Conservation (phyloP, 2,113 vertebrate species). For the Camelus bactrianus region DNA sequence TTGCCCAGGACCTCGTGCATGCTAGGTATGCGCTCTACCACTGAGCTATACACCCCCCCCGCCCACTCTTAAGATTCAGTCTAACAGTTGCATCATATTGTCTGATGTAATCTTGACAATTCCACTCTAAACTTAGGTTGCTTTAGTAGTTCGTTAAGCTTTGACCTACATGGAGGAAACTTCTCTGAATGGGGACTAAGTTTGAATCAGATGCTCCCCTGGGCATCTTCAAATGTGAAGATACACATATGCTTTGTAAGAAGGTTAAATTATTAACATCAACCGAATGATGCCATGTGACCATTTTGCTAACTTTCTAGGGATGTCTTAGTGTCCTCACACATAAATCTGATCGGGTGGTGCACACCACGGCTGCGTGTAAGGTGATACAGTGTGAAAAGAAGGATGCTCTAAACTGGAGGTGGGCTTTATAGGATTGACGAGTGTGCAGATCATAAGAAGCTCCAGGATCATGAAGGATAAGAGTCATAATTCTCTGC, state of each 20-base stretch:
- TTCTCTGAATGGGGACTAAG: conserved; percentile 58
- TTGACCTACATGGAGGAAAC: not conserved
- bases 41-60: too few relatives aligned
- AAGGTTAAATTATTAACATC: conserved; percentile 23
- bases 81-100: not conserved
- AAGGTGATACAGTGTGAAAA: not conserved
- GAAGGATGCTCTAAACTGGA: not conserved
- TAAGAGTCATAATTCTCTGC: not conserved
- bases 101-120: not conserved
- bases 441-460: conserved; percentile 25
- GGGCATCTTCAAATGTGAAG: conserved; percentile 40
- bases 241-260: conserved; percentile 6
- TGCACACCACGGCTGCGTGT: not conserved
- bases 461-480: conserved; percentile 76
- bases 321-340: conserved; percentile 61
- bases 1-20: too few relatives aligned
- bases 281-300: conserved; percentile 26
- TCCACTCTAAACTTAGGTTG: not conserved
- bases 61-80: not conserved
- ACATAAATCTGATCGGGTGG: conserved; percentile 60
- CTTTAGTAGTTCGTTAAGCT: conserved; percentile 43
- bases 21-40: too few relatives aligned
- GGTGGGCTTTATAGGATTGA: conserved; percentile 52
- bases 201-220: conserved; percentile 63
- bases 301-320: conserved; percentile 53